phyloP scores from a whole-genome alignment of 2,113 vertebrate genomes.

The Raja brachyura region DNA sequence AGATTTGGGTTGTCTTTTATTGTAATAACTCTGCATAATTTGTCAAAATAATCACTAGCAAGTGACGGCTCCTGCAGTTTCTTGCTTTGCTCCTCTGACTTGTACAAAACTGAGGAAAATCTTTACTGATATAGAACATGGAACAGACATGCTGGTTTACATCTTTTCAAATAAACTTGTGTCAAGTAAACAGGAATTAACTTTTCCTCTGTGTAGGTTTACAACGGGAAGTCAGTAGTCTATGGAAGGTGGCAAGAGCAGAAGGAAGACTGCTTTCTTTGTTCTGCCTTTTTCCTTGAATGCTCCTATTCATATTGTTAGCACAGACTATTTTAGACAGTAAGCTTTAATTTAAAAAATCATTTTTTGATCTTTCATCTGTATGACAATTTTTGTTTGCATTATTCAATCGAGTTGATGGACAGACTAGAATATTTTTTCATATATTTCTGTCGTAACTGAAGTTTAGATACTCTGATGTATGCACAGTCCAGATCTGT shows the following conservation, averaged over 20 bases:
- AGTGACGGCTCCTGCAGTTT: not conserved
- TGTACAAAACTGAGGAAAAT: not conserved
- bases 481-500: not conserved
- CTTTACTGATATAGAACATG: not conserved
- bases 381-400: not conserved
- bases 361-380: not conserved
- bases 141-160: not conserved
- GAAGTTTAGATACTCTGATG: not conserved
- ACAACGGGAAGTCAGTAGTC: not conserved
- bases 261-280: not conserved
- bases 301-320: conserved; percentile 13
- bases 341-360: not conserved
- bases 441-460: not conserved
- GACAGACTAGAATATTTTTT: not conserved
- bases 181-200: not conserved
- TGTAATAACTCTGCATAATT: not conserved
- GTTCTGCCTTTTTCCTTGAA: not conserved
- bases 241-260: not conserved
- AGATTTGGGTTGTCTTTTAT: not conserved
- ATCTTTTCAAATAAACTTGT: not conserved
- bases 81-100: not conserved
- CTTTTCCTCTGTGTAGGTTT: conserved; percentile 24
- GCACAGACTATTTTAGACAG: not conserved
- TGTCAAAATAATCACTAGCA: not conserved
- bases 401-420: not conserved